phyloP scores from a whole-genome alignment of 2,888 invertebrate genomes.

The Beris morrisii region DNA sequence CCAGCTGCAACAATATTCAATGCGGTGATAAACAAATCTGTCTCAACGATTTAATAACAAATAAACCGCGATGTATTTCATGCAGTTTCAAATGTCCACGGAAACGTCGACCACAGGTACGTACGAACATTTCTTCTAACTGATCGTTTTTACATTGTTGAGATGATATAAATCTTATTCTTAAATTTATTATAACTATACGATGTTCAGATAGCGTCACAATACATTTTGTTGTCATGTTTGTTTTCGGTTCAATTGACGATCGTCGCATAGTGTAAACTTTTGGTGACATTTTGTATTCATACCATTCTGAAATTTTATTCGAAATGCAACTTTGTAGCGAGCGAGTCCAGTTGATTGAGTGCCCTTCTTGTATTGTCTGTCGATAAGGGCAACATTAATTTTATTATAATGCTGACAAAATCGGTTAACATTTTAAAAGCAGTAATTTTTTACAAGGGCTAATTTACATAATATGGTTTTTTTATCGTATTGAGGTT shows the following conservation, averaged over 20 bases:
- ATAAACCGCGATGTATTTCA: slow-evolving; percentile 70
- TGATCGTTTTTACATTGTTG: background rate
- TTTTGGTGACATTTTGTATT: too few relatives aligned
- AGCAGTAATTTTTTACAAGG: slow-evolving; percentile 28
- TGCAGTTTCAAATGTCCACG: slow-evolving; percentile 67
- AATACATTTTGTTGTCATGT: too few relatives aligned
- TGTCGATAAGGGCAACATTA: slow-evolving; percentile 1
- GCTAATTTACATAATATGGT: slow-evolving; percentile 15
- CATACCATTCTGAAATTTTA: too few relatives aligned
- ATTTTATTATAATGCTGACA: too few relatives aligned
- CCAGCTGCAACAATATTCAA: slow-evolving; percentile 67
- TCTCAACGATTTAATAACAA: slow-evolving; percentile 65
- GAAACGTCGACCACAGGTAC: slow-evolving; percentile 44
- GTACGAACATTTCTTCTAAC: background rate
- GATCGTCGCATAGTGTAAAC: too few relatives aligned
- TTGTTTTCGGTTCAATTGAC: too few relatives aligned
- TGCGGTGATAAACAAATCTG: slow-evolving; percentile 72
- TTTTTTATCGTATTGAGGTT: too few relatives aligned
- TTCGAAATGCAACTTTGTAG: background rate
- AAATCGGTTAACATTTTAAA: slow-evolving; percentile 21
- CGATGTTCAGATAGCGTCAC: too few relatives aligned
- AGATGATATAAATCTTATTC: slow-evolving; percentile 26
- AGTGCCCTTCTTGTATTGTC: slow-evolving; percentile 12
- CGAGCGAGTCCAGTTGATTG: slow-evolving; percentile 4
- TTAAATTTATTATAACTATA: slow-evolving; percentile 27